Conservation (phyloP, 2,113 vertebrate genomes). For the Setophaga kirtlandii region DNA sequence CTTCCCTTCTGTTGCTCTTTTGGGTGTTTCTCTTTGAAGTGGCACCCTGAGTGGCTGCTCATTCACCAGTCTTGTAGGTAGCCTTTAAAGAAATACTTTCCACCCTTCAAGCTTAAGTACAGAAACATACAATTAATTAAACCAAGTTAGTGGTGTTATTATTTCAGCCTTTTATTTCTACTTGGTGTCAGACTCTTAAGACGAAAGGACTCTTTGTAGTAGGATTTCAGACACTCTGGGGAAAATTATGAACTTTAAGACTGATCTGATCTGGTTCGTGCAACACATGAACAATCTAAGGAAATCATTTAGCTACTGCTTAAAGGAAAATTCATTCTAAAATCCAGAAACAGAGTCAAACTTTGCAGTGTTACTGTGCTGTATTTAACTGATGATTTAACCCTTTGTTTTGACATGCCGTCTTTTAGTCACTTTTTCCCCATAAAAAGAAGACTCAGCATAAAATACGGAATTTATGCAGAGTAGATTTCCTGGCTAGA, state of each 20-base stretch:
- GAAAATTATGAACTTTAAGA: conserved; percentile 1
- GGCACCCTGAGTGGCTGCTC: conserved; percentile 10
- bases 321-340: neutral
- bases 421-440: neutral
- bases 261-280: neutral
- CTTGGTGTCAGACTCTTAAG: neutral
- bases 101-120: neutral
- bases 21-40: conserved; percentile 26
- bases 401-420: neutral
- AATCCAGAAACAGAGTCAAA: neutral
- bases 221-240: conserved; percentile 6
- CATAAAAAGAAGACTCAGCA: neutral
- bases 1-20: conserved; percentile 4
- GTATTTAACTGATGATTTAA: neutral
- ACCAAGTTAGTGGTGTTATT: neutral
- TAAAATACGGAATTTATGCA: neutral
- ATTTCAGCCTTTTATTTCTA: conserved; percentile 35
- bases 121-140: conserved; percentile 44
- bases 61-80: neutral
- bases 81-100: neutral
- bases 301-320: neutral
- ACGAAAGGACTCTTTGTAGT: neutral
- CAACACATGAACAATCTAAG: neutral
- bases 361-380: neutral
- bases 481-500: neutral